Base-by-base conservation (phyloP, 2,797 vertebrate species). In the Dendrocincla fuliginosa region DNA sequence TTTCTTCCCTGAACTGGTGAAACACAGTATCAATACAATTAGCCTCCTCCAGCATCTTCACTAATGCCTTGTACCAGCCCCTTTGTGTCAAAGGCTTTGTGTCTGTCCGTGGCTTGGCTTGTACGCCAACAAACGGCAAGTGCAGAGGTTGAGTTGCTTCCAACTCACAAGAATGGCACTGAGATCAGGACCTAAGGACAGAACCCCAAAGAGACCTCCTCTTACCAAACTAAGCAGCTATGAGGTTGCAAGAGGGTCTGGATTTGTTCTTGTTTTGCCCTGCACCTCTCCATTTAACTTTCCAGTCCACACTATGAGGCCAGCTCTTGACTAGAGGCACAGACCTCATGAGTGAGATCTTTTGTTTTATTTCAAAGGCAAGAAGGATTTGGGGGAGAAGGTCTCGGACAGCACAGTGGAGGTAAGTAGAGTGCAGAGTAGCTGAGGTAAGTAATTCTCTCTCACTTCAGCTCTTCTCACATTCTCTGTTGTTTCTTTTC, bases 371-470 rank as follows among this genome's bases (percentile, higher is more conserved):
- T 93, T 98, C 96, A 97, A 98, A 99, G 99, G 98, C 97, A 99
- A 99, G 96, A 99, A 98, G 96, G 99, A 99, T 93, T 95, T 97
- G 23, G 98, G 98, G 10, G 99, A 99, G 97, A 99, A 98, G 98
- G 98, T 98, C 2, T 97, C 98, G 79, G 99, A 99, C 98, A 99
- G 98, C 98, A 98, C 98, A 92, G 98, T 99, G 95, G 99, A 99
- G 99, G 99, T 99, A 98, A 99, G 99, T 99, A 98, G 97, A 97
- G 94, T 93, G 97, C 97, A 95, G 97, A 97, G 96, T 81, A 76
- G 95, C 96, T 97, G 97, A 98, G 98, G 98, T 98, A 98, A 98
- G 98, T 98, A 97, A 93, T 81, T 89, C 95, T 90, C 90, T 95
- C 97, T 93, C 97, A 98, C 97, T 98, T 97, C 97, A 96, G 97